Evolutionary conservation across 2,888 invertebrate genomes (phyloP), one percentile per base, ranked within the genome.

Genomic region (Timema cristinae): DNA sequence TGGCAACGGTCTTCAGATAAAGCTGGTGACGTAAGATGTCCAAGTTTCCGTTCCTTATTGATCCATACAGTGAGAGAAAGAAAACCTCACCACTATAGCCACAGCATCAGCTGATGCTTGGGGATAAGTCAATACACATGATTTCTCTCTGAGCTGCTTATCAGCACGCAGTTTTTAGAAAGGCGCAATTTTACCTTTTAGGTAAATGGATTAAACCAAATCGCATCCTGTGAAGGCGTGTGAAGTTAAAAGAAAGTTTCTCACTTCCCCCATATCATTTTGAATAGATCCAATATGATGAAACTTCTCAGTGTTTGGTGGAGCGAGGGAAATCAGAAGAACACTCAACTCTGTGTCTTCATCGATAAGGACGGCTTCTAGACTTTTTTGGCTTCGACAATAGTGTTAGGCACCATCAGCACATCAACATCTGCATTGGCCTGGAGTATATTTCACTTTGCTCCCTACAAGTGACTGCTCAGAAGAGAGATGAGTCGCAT

Each of bases 51-150:
- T 13, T n/a, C 15, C 59, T 32, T 59, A 13, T 59, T 59, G n/a
- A 59, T 32, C 9, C 59, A 59, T 11, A 59, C 9, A 59, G 5
- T n/a, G 15, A 59, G 59, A 59, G 59, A 59, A 59, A 59, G 59
- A 59, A 59, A n/a, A 32, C 15, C 32, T 59, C 59, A 59, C 13
- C 59, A 59, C n/a, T 9, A 59, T 59, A 59, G n/a, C 59, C 15
- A n/a, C n/a, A 59, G 59, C 15, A 59, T 59, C 59, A 59, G 59
- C 15, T 59, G 59, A 59, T 59, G 59, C 59, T 59, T 59, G 59
- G 13, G 59, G 59, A 59, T 59, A 5, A 13, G 10, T 59, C 32
- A 59, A 59, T 16, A 59, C 32, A 32, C 9, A 5, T n/a, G n/a
- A 59, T 11, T 59, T 59, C 32, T 59, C 5, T 59, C 9, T 11